These are phyloP conservation scores for Semibalanus balanoides DNA, from an alignment of 1,140 invertebrate genomes.

Conservation along the genomic window DNA sequence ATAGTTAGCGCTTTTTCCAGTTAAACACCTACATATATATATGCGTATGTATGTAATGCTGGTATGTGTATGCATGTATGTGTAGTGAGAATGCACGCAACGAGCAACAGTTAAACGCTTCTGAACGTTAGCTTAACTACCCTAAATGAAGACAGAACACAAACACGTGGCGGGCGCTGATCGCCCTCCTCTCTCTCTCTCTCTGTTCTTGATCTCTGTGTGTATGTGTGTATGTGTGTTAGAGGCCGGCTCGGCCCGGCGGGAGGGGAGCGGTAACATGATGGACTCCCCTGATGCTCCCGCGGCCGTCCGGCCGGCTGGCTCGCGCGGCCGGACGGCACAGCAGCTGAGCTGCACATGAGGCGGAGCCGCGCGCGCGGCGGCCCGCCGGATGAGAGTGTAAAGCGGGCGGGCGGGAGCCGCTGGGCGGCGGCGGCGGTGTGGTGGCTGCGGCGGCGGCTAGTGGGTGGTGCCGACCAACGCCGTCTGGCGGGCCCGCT, in stretches of 20 bases:
- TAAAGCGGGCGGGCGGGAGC: neutral
- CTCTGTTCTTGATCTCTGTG: too few relatives aligned
- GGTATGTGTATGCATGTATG: constrained; percentile 2
- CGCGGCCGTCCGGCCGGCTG: too few relatives aligned
- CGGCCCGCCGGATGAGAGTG: neutral
- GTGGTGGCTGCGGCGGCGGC: too few relatives aligned
- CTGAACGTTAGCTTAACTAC: neutral
- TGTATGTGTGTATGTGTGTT: too few relatives aligned
- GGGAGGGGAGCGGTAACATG: neutral
- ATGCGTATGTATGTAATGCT: neutral
- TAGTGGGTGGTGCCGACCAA: constrained; percentile 27
- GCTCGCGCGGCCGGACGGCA: too few relatives aligned
- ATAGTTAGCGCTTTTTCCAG: neutral
- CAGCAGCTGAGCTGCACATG: neutral
- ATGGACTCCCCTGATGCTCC: neutral
- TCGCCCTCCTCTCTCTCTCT: too few relatives aligned
- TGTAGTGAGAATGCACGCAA: neutral
- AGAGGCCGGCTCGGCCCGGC: too few relatives aligned
- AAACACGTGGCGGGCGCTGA: neutral
- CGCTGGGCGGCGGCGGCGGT: too few relatives aligned
- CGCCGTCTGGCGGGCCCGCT: constrained; percentile 74
- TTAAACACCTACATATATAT: constrained; percentile 3
- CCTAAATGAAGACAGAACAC: neutral
- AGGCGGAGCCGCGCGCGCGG: neutral
- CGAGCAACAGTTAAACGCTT: neutral